Evolutionary conservation across 2,888 invertebrate species (phyloP), one percentile per base, ranked within the genome.

Genomic region (Habroteleia sp.): DNA sequence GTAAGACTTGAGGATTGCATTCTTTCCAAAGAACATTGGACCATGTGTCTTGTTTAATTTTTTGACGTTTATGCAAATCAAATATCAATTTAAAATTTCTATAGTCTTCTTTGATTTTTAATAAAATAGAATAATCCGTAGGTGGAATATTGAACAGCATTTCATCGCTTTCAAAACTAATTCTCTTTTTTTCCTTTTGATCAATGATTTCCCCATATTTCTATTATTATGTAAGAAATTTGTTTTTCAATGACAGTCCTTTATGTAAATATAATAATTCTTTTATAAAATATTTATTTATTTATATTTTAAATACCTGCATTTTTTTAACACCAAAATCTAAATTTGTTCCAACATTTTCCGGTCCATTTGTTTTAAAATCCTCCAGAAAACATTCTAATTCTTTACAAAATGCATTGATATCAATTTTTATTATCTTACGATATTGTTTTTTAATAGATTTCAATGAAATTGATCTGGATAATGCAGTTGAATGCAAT

Each of bases 381-480:
- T 92, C 92, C 78, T 92, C 91, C 0, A 94, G 91, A 86, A 97
- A 97, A 0, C 91, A 91, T 2, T 35, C 6, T 54, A 93, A 90
- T 27, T 91, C 89, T 7, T 77, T 88, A 27, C 91, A 88, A 88
- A 95, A 96, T 14, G 91, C 91, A 0, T 90, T 89, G 69, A 97
- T 96, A 87, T 96, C 94, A 0, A 91, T 89, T 48, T 93, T 91
- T 25, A 95, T 97, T 82, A 96, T 91, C 83, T 94, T 93, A 5
- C 95, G 94, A 89, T 97, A 97, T 82, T 95, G 93, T 56, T 94
- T 94, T 85, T 96, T 97, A n/a, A 96, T 95, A 58, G 93, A 92
- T 82, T 94, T 93, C 27, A 95, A 87, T 1, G 93, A 93, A 71
- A 91, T 91, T 6, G 91, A 91, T 56, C 94, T 90, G 87, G 93